Evolutionary conservation across 2,113 vertebrate genomes (phyloP).

Genomic region (Rhinopomastus cyanomelas): DNA sequence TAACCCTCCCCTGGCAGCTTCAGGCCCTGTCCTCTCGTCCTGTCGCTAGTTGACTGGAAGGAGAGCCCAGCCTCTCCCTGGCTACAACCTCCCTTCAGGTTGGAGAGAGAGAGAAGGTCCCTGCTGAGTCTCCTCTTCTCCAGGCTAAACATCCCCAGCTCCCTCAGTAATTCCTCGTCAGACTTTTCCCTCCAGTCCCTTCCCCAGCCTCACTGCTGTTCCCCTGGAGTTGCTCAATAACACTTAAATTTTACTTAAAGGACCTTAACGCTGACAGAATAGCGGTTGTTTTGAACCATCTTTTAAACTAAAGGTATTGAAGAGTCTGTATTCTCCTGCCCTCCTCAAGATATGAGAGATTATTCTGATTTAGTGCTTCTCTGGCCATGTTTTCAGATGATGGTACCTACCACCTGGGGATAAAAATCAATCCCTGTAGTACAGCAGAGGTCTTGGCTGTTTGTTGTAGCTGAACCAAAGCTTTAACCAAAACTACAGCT

Average conservation of each 20-base stretch:
- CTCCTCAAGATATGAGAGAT: neutral
- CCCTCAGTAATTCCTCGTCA: too few relatives aligned
- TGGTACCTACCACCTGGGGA: neutral
- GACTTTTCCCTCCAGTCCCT: too few relatives aligned
- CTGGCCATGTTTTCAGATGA: neutral
- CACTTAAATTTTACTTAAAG: neutral
- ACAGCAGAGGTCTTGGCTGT: neutral
- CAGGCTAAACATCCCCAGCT: too few relatives aligned
- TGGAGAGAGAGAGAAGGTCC: too few relatives aligned
- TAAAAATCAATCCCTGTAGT: neutral
- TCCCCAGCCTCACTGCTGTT: too few relatives aligned
- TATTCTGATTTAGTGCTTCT: neutral
- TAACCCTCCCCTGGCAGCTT: too few relatives aligned
- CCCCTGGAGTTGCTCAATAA: neutral
- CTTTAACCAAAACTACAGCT: neutral
- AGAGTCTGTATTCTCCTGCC: neutral
- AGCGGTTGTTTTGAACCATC: neutral
- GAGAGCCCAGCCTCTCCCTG: too few relatives aligned
- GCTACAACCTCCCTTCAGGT: too few relatives aligned
- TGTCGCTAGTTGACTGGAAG: too few relatives aligned
- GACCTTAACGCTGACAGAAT: neutral
- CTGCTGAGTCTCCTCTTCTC: too few relatives aligned
- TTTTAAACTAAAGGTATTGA: neutral
- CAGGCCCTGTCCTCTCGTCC: too few relatives aligned
- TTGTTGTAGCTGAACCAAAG: neutral